These are phyloP conservation scores for Ceratina australensis DNA, from an alignment of 1,140 invertebrate species.

Conservation along the genomic window DNA sequence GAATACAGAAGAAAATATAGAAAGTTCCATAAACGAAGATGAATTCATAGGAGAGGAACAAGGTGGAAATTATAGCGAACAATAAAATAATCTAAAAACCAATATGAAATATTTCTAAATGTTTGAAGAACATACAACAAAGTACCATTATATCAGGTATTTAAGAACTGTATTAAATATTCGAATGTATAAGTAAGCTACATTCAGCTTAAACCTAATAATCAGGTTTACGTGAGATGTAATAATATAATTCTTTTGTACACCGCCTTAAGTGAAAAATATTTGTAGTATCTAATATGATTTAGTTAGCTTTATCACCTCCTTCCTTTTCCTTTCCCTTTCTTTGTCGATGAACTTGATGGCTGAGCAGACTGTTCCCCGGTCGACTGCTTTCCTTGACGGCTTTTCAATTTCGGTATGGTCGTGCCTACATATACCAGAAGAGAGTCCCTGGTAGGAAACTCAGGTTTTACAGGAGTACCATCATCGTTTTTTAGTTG, in stretches of 20 bases:
- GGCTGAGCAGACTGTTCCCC: constrained; percentile 73
- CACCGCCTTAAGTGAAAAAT: not conserved
- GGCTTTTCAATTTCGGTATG: constrained; percentile 95
- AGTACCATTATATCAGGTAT: not conserved
- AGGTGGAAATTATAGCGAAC: not conserved
- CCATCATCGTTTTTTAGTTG: constrained; percentile 97
- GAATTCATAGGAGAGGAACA: not conserved
- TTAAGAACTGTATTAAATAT: constrained; percentile 21
- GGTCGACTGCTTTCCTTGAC: constrained; percentile 80
- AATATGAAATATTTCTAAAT: not conserved
- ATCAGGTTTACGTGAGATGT: constrained; percentile 31
- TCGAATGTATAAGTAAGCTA: not conserved
- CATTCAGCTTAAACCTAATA: constrained; percentile 14
- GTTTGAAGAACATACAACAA: not conserved
- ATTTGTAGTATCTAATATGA: not conserved
- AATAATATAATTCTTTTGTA: constrained; percentile 20
- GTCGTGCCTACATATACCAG: constrained; percentile 89
- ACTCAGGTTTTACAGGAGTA: constrained; percentile 85
- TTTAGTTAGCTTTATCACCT: constrained; percentile 62
- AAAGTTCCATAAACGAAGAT: not conserved
- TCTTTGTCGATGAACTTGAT: constrained; percentile 69
- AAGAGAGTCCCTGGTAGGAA: constrained; percentile 88
- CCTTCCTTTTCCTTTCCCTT: constrained; percentile 77
- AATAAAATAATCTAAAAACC: not conserved
- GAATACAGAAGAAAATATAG: not conserved